Evolutionary conservation across 2,113 vertebrate species (phyloP).

Genomic region (Cranoglanis bouderius): DNA sequence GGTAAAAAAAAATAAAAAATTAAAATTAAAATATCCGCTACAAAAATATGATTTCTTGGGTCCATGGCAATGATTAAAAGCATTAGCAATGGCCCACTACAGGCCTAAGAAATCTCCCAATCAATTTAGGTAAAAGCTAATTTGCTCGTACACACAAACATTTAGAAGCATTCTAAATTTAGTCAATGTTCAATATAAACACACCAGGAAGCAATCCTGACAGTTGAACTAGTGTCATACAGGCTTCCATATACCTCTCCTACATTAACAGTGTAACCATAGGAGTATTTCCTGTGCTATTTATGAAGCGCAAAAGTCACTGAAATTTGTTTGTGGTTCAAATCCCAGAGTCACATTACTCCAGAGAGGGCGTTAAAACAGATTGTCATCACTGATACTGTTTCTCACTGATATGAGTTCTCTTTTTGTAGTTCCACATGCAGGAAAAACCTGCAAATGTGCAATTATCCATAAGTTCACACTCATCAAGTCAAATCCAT

Average conservation of each 20-base stretch:
- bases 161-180: slow-evolving; percentile 30
- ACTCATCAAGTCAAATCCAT: slow-evolving; percentile 29
- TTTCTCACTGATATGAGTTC: slow-evolving; percentile 6
- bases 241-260: slow-evolving; percentile 46
- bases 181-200: not conserved
- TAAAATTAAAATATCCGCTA: slow-evolving; percentile 39
- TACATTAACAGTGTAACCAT: slow-evolving; percentile 41
- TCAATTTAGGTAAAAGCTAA: slow-evolving; percentile 3
- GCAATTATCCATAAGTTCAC: slow-evolving; percentile 28
- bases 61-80: slow-evolving; percentile 49
- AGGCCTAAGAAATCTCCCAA: slow-evolving; percentile 10
- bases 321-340: slow-evolving; percentile 42
- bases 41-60: slow-evolving; percentile 35
- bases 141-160: not conserved
- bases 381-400: slow-evolving; percentile 58
- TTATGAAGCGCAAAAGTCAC: slow-evolving; percentile 19
- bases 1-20: slow-evolving; percentile 1
- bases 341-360: slow-evolving; percentile 42
- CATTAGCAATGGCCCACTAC: slow-evolving; percentile 27
- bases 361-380: slow-evolving; percentile 29
- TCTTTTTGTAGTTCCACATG: not conserved
- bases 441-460: slow-evolving; percentile 31
- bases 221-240: not conserved
- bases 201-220: not conserved
- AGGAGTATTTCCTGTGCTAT: slow-evolving; percentile 47